Percentiles rank a stretch among this genome's conserved stretches.
phyloP scores from a whole-genome alignment of 2,888 invertebrate genomes.

The Caenorhabditis sinica region DNA sequence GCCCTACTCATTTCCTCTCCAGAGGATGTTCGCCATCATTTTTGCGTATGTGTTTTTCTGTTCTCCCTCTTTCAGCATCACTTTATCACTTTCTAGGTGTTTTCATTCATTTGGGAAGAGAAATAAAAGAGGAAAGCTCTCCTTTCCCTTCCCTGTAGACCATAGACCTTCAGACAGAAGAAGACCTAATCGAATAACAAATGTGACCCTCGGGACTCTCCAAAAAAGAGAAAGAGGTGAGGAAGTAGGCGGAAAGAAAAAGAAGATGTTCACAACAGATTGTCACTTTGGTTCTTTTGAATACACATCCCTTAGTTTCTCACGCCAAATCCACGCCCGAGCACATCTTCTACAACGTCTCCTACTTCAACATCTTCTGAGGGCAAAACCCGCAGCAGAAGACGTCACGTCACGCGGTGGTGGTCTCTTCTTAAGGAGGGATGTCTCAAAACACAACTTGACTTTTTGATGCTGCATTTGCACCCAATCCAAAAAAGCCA shows the following conservation, averaged over 20 bases:
- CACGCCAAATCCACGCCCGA: constrained; percentile 38
- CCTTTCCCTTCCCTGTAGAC: neutral
- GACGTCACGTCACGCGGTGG: constrained; percentile 39
- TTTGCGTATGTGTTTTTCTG: neutral
- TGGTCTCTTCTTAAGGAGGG: neutral
- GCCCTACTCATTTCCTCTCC: constrained; percentile 32
- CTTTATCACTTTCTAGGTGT: constrained; percentile 29
- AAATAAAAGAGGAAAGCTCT: constrained; percentile 5
- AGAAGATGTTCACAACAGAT: constrained; percentile 34
- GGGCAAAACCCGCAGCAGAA: constrained; percentile 16
- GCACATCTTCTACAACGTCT: constrained; percentile 18
- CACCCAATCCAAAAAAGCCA: no score
- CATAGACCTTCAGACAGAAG: constrained; percentile 8
- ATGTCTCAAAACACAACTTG: constrained; percentile 41
- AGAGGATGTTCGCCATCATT: constrained; percentile 1
- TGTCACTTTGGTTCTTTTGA: constrained; percentile 33
- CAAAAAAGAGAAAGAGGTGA: neutral
- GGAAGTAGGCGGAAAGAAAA: neutral
- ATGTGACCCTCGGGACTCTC: constrained; percentile 32
- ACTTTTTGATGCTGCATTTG: neutral
- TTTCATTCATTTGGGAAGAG: constrained; percentile 6
- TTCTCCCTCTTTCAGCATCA: neutral
- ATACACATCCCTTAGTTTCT: constrained; percentile 9
- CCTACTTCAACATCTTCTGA: neutral
- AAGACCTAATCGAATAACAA: constrained; percentile 48